phyloP scores from a whole-genome alignment of 2,888 invertebrate species.

The Cecidostiba fungosa region DNA sequence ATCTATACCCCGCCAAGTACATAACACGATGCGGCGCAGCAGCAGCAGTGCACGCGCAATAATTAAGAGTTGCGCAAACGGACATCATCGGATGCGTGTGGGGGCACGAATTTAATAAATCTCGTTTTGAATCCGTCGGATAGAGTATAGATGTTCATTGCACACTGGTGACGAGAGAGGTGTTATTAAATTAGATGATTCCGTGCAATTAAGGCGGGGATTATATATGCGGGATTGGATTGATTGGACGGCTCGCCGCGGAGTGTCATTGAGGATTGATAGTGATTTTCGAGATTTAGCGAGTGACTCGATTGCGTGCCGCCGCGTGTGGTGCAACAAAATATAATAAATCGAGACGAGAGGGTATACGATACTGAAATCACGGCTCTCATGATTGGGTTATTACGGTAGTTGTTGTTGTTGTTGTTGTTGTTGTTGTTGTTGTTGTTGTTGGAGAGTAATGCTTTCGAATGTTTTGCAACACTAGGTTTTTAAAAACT shows the following conservation, averaged over 20 bases:
- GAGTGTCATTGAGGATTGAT: constrained; percentile 29
- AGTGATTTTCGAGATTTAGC: neutral
- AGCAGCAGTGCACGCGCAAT: neutral
- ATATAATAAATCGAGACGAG: neutral
- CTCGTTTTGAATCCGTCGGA: constrained; percentile 22
- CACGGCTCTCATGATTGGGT: too few species aligned
- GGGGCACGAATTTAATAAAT: constrained; percentile 52
- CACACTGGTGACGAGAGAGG: constrained; percentile 6
- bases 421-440: too few species aligned
- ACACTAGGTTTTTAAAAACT: too few species aligned
- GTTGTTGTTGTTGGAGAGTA: too few species aligned
- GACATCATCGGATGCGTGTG: neutral
- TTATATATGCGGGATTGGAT: neutral
- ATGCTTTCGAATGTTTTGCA: too few species aligned
- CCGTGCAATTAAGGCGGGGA: constrained; percentile 25
- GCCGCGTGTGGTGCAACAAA: neutral
- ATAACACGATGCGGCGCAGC: neutral
- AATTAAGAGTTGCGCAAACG: constrained; percentile 47
- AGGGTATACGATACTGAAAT: too few species aligned
- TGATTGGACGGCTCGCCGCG: constrained; percentile 7
- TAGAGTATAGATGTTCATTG: neutral
- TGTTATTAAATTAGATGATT: constrained; percentile 46
- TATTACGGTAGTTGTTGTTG: too few species aligned
- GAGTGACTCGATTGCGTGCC: neutral
- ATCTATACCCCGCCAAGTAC: neutral